These are phyloP conservation scores for Morelia viridis DNA, from an alignment of 2,797 vertebrate genomes.

Conservation along the genomic window DNA sequence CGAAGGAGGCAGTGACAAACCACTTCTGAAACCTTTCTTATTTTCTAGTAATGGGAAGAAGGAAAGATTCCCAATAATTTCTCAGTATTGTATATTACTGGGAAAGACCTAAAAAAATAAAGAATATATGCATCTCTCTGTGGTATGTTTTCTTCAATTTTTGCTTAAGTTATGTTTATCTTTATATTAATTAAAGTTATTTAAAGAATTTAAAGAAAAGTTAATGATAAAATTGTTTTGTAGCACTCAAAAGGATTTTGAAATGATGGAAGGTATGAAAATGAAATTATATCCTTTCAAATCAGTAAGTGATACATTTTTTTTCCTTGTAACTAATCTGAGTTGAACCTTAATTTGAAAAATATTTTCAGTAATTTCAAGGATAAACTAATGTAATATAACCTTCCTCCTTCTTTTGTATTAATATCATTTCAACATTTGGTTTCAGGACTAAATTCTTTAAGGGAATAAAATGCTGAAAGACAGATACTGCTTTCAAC, in stretches of 20 bases:
- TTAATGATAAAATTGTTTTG: slow-evolving; percentile 56
- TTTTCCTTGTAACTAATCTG: neutral
- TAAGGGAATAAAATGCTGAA: neutral
- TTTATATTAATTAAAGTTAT: neutral
- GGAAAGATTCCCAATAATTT: slow-evolving; percentile 12
- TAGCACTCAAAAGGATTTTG: slow-evolving; percentile 89
- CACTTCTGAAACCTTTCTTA: neutral
- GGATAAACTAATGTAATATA: neutral
- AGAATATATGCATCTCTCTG: neutral
- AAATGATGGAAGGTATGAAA: slow-evolving; percentile 91
- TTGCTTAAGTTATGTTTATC: neutral
- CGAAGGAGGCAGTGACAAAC: neutral
- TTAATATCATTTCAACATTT: slow-evolving; percentile 21
- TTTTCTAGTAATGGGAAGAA: neutral
- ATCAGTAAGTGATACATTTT: slow-evolving; percentile 78
- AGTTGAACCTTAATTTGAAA: neutral
- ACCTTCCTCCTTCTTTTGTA: neutral
- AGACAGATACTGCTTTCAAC: slow-evolving; percentile 20
- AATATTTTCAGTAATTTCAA: slow-evolving; percentile 13
- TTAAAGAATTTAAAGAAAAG: slow-evolving; percentile 32
- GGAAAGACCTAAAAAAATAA: neutral
- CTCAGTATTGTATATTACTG: neutral
- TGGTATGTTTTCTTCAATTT: neutral
- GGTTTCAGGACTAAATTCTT: slow-evolving; percentile 6
- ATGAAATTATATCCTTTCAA: slow-evolving; percentile 86